A percentile compares a stretch with the other conserved stretches of the same genome.
phyloP scores from a whole-genome alignment of 2,888 invertebrate species.

The Corbicula japonica region DNA sequence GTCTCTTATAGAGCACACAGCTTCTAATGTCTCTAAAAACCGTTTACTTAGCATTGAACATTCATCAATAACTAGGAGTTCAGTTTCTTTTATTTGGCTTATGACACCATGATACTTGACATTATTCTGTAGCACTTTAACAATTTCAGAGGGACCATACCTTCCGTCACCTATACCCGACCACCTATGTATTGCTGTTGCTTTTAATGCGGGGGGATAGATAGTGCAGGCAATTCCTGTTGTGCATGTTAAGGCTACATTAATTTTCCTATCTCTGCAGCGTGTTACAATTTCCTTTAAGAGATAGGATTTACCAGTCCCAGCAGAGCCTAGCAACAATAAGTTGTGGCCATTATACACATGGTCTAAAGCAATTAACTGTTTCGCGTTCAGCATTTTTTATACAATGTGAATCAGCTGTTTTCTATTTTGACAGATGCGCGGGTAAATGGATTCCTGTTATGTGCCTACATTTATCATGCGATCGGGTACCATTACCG shows the following conservation, averaged over 20 bases:
- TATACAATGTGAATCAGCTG: too few relatives aligned
- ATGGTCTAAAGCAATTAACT: too few relatives aligned
- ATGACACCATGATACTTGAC: conserved; percentile 1
- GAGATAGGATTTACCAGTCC: neutral
- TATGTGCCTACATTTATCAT: too few relatives aligned
- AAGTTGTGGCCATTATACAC: conserved; percentile 11
- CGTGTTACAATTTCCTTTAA: neutral
- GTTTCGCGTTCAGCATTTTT: too few relatives aligned
- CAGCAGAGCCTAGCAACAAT: conserved; percentile 5
- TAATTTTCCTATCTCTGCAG: neutral
- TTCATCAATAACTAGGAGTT: conserved; percentile 37
- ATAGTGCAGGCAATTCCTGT: conserved; percentile 10
- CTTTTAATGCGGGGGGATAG: too few relatives aligned
- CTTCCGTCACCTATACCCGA: conserved; percentile 1
- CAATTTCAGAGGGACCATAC: conserved; percentile 1
- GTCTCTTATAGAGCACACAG: neutral
- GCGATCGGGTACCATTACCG: too few relatives aligned
- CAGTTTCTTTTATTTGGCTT: conserved; percentile 7
- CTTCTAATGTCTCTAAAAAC: neutral
- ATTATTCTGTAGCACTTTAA: neutral
- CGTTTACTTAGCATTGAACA: conserved; percentile 8
- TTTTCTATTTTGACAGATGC: too few relatives aligned
- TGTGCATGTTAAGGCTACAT: neutral
- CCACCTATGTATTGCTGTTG: conserved; percentile 8
- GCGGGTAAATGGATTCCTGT: too few relatives aligned